These are phyloP conservation scores for Conus betulinus DNA, from an alignment of 1,140 invertebrate genomes.

Conservation along the genomic window DNA sequence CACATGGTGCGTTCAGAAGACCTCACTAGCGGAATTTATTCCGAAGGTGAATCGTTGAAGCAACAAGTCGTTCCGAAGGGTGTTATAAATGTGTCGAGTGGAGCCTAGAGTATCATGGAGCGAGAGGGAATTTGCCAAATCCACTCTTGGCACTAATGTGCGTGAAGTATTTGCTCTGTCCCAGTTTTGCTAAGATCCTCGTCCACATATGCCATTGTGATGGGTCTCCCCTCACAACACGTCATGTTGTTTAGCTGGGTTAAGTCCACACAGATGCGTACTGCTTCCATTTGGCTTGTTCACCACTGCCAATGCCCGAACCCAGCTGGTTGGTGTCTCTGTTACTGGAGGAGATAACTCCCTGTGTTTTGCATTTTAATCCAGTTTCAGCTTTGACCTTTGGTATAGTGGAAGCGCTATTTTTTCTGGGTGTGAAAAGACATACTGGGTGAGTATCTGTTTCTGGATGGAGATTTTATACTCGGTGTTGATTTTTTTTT, in stretches of 20 bases:
- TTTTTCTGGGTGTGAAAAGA: neutral
- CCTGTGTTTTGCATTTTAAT: too few relatives aligned
- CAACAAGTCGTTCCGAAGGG: slow-evolving; percentile 74
- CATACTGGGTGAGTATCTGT: neutral
- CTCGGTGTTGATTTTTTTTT: too few relatives aligned
- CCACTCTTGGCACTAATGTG: slow-evolving; percentile 37
- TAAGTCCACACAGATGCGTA: too few relatives aligned
- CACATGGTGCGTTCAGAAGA: slow-evolving; percentile 46
- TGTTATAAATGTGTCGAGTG: slow-evolving; percentile 52
- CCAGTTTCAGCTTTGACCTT: neutral
- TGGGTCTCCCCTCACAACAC: neutral
- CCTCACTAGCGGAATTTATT: slow-evolving; percentile 54
- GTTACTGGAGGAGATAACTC: too few relatives aligned
- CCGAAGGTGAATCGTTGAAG: slow-evolving; percentile 75
- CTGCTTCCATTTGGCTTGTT: slow-evolving; percentile 38
- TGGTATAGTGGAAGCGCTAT: neutral
- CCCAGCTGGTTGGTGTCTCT: too few relatives aligned
- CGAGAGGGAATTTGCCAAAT: slow-evolving; percentile 45
- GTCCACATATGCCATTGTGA: neutral
- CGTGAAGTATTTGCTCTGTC: slow-evolving; percentile 66
- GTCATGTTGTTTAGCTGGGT: slow-evolving; percentile 35
- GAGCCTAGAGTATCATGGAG: slow-evolving; percentile 10
- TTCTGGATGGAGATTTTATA: neutral
- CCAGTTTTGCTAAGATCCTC: slow-evolving; percentile 28
- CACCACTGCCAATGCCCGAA: neutral